Conservation (phyloP, 2,888 invertebrate genomes). For the Pyrrhosoma nymphula region DNA sequence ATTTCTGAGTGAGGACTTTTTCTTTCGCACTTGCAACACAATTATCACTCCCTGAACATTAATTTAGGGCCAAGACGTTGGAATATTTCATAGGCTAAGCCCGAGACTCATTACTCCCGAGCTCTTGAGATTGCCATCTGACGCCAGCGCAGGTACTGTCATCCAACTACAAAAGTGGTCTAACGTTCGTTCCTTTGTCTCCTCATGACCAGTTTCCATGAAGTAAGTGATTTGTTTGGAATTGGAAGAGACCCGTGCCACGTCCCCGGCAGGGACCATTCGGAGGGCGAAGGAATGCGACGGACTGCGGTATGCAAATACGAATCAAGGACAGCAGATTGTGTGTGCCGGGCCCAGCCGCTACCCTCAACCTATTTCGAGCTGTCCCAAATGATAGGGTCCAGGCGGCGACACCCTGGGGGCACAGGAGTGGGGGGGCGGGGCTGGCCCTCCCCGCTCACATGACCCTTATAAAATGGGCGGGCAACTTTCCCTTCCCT, state of each 20-base stretch:
- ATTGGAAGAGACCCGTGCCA: background rate
- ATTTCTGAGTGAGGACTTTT: too few relatives aligned
- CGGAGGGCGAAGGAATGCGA: background rate
- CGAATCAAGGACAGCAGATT: background rate
- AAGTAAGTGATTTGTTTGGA: background rate
- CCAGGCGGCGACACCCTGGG: background rate
- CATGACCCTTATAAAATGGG: background rate
- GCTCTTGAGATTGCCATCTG: too few relatives aligned
- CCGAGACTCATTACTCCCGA: too few relatives aligned
- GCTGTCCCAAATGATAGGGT: background rate
- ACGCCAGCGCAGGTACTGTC: too few relatives aligned
- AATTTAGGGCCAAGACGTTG: too few relatives aligned
- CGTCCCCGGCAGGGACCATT: background rate
- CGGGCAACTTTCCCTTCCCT: background rate
- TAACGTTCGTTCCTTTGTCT: too few relatives aligned
- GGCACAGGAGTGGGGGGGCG: background rate
- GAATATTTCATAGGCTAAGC: too few relatives aligned
- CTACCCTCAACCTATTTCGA: background rate
- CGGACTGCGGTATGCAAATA: background rate
- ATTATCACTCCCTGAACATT: too few relatives aligned
- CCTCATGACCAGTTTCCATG: too few relatives aligned
- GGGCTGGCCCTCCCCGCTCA: background rate
- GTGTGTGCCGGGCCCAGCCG: background rate
- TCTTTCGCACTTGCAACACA: too few relatives aligned
- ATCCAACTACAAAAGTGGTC: too few relatives aligned